Percentiles rank a stretch among this genome's conserved stretches.
phyloP scores from a whole-genome alignment of 37 sponge, comb jelly and placozoan genomes.

The Trichoplax adhaerens region DNA sequence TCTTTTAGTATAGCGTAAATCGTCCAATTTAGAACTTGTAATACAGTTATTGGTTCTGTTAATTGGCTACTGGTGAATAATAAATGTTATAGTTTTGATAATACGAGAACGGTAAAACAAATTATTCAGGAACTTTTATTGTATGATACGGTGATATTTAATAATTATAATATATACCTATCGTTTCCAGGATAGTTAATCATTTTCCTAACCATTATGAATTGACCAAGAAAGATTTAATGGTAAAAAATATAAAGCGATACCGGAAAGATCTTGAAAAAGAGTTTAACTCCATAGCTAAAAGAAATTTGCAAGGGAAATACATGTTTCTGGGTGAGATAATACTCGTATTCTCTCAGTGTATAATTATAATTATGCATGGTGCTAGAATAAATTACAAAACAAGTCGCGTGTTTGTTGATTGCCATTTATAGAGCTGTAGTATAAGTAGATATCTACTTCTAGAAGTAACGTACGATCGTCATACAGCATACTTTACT shows the following conservation, averaged over 20 bases:
- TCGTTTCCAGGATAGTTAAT: conserved; percentile 39
- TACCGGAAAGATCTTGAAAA: conserved; percentile 90
- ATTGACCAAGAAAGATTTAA: conserved; percentile 83
- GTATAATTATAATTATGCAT: too few relatives aligned
- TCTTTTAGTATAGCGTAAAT: neutral
- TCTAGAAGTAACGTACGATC: too few relatives aligned
- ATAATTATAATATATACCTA: neutral
- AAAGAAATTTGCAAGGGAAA: conserved; percentile 71
- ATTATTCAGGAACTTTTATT: neutral
- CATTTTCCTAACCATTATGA: conserved; percentile 96
- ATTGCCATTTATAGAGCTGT: too few relatives aligned
- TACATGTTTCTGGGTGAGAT: conserved; percentile 39
- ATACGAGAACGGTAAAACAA: neutral
- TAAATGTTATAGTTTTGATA: neutral
- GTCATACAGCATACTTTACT: too few relatives aligned
- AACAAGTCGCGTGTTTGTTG: too few relatives aligned
- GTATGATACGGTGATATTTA: neutral
- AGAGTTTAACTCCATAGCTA: conserved; percentile 72
- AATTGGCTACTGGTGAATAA: too few relatives aligned
- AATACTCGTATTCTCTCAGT: conserved; percentile 3
- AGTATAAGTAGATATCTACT: too few relatives aligned
- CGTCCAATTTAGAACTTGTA: too few relatives aligned
- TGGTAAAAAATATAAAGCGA: conserved; percentile 92
- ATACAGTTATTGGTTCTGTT: too few relatives aligned
- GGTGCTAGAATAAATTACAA: too few relatives aligned